phyloP scores from a whole-genome alignment of 2,113 vertebrate genomes.

The Phylloscopus trochiloides region DNA sequence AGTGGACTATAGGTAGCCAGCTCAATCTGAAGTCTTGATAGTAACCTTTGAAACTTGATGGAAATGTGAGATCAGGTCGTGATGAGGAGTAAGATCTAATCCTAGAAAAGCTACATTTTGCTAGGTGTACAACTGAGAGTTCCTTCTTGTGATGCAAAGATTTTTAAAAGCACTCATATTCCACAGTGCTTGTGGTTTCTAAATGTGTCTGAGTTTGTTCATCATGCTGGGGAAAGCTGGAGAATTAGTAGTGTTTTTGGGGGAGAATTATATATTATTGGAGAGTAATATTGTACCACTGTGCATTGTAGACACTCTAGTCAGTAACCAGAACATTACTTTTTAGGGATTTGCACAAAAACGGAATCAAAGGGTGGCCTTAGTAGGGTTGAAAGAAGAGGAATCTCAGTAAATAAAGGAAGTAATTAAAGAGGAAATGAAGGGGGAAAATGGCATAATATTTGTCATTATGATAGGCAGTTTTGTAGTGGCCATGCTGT shows the following conservation, averaged over 20 bases:
- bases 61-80: neutral
- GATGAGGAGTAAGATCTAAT: neutral
- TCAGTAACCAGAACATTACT: neutral
- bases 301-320: neutral
- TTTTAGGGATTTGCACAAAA: neutral
- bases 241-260: neutral
- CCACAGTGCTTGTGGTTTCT: neutral
- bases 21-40: neutral
- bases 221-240: neutral
- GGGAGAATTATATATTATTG: neutral
- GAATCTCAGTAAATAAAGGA: neutral
- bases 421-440: neutral
- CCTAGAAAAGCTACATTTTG: neutral
- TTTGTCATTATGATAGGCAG: neutral
- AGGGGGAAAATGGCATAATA: neutral
- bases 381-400: neutral
- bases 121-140: neutral
- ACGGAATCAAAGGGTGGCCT: neutral
- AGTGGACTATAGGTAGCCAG: neutral
- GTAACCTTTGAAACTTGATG: neutral
- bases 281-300: neutral
- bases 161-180: neutral
- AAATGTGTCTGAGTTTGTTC: neutral
- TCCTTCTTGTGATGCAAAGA: neutral
- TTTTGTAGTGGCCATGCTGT: neutral